A percentile compares a stretch with the other conserved stretches of the same genome.
These are phyloP conservation scores for Andrena trimmerana DNA, from an alignment of 2,888 invertebrate genomes.

Conservation along the genomic window DNA sequence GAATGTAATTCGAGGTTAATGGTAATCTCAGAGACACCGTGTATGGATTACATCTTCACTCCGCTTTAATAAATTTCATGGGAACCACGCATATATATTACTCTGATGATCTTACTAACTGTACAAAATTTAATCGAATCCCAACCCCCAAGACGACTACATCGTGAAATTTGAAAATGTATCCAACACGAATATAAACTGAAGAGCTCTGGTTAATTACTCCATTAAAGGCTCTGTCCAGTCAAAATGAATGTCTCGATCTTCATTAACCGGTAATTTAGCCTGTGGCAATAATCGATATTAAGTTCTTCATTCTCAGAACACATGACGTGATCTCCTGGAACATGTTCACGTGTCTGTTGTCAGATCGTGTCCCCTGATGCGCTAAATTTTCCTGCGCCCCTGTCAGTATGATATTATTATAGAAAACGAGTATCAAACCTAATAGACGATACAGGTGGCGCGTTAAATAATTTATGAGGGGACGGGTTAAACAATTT, in stretches of 20 bases:
- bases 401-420: constrained; percentile 42
- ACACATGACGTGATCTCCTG: neutral
- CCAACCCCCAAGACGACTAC: no score
- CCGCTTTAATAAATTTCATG: no score
- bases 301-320: neutral
- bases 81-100: no score
- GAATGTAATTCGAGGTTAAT: no score
- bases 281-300: neutral
- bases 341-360: neutral
- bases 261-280: constrained; percentile 2
- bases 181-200: neutral
- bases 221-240: neutral
- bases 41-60: no score
- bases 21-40: no score
- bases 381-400: constrained; percentile 18
- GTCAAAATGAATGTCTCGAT: neutral
- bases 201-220: neutral
- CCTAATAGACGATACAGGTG: constrained; percentile 64
- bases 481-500: constrained; percentile 71
- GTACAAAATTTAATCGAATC: no score
- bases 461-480: constrained; percentile 71
- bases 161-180: no score
- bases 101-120: no score
- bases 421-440: constrained; percentile 62
- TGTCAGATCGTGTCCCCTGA: neutral